Percentiles rank a stretch among this genome's conserved stretches.
phyloP scores from a whole-genome alignment of 2,797 vertebrate species.

The Lophius americanus region DNA sequence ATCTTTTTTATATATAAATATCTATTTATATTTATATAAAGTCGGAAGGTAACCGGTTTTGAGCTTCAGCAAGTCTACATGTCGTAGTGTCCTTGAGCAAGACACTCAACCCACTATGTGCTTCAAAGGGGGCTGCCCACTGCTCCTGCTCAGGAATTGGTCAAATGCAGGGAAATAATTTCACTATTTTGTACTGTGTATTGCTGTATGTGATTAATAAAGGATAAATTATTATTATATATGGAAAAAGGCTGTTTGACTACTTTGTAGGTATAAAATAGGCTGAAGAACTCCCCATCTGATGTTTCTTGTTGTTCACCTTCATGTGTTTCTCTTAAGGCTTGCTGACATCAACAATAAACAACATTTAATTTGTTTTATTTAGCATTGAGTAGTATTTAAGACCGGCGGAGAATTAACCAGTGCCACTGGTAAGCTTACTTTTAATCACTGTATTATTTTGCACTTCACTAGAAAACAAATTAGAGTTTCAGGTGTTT shows the following conservation, averaged over 20 bases:
- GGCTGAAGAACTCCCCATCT: conserved; percentile 26
- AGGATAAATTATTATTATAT: background rate
- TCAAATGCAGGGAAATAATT: too few species aligned
- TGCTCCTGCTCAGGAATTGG: too few species aligned
- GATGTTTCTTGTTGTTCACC: conserved; percentile 36
- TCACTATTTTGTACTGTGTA: too few species aligned
- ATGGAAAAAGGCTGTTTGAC: conserved; percentile 3
- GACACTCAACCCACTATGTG: too few species aligned
- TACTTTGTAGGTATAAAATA: conserved; percentile 8
- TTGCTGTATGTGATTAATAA: too few species aligned
- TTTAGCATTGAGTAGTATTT: conserved; percentile 50
- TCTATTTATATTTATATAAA: too few species aligned
- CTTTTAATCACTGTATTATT: conserved; percentile 46
- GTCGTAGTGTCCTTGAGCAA: too few species aligned
- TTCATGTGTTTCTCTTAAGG: conserved; percentile 44
- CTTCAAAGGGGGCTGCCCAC: too few species aligned
- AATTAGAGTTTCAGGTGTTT: conserved; percentile 31
- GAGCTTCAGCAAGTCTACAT: too few species aligned
- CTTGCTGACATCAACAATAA: conserved; percentile 58
- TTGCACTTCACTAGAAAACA: conserved; percentile 37
- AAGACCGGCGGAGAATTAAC: conserved; percentile 37
- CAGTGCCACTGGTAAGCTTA: conserved; percentile 48
- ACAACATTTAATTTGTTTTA: conserved; percentile 62
- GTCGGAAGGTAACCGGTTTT: too few species aligned
- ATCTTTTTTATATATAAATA: too few species aligned